phyloP scores from a whole-genome alignment of 2,797 vertebrate genomes.

The Miichthys miiuy region DNA sequence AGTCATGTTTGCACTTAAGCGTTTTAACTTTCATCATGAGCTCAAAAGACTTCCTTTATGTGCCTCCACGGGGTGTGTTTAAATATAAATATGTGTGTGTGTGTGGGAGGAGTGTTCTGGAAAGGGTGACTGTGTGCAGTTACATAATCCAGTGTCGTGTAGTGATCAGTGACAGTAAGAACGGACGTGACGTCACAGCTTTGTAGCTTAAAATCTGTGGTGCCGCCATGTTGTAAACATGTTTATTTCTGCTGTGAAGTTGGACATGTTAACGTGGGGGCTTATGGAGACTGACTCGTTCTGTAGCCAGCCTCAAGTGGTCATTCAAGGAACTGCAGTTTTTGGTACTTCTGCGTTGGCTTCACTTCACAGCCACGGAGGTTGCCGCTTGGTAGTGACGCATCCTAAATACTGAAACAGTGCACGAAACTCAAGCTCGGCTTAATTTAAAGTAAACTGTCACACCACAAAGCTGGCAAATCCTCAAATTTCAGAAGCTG shows the following conservation, averaged over 20 bases:
- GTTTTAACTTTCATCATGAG: conserved; percentile 65
- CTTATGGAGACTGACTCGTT: too few species aligned
- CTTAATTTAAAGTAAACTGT: not conserved
- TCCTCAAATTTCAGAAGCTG: not conserved
- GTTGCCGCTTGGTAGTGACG: not conserved
- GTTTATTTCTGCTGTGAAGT: too few species aligned
- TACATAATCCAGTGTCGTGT: conserved; percentile 41
- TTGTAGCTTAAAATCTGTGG: too few species aligned
- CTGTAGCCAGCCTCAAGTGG: too few species aligned
- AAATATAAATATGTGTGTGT: not conserved
- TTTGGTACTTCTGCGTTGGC: too few species aligned
- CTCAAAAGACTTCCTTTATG: conserved; percentile 49
- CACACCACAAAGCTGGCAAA: too few species aligned
- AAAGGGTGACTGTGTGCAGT: conserved; percentile 42
- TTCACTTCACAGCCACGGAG: too few species aligned
- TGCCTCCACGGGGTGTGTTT: not conserved
- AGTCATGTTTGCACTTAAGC: conserved; percentile 69
- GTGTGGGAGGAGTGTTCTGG: conserved; percentile 6
- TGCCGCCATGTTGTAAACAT: too few species aligned
- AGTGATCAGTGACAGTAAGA: not conserved
- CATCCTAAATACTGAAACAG: conserved; percentile 18
- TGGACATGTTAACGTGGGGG: too few species aligned
- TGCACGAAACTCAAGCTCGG: not conserved
- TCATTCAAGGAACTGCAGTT: too few species aligned
- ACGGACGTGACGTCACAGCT: too few species aligned